Conservation (phyloP, 1,140 invertebrate genomes). For the Papilio helenus region DNA sequence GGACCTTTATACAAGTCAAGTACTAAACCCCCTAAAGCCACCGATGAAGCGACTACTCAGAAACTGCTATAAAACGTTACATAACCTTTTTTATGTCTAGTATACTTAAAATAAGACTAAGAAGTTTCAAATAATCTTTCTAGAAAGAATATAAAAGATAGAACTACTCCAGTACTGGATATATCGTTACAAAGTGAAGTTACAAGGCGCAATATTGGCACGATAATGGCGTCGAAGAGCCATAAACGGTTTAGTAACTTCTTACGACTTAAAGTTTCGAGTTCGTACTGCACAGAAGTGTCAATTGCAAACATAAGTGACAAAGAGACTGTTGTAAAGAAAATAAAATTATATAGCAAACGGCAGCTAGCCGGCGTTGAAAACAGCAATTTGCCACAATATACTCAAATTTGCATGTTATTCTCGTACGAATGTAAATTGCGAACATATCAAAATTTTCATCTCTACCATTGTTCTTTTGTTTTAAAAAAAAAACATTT, state of each 20-base stretch:
- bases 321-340: slow-evolving; percentile 29
- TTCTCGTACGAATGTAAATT: slow-evolving; percentile 28
- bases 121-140: not conserved
- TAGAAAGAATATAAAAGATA: slow-evolving; percentile 19
- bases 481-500: not conserved
- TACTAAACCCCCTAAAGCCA: too few species aligned
- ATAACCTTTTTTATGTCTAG: not conserved
- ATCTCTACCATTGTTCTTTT: not conserved
- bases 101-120: not conserved
- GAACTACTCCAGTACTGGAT: slow-evolving; percentile 19
- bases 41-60: too few species aligned
- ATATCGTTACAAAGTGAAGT: slow-evolving; percentile 27
- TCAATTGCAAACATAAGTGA: slow-evolving; percentile 35
- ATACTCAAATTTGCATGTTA: slow-evolving; percentile 31
- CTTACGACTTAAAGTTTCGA: slow-evolving; percentile 25
- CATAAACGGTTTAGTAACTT: slow-evolving; percentile 40
- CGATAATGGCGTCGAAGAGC: slow-evolving; percentile 29
- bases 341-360: slow-evolving; percentile 34
- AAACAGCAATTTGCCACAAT: slow-evolving; percentile 31
- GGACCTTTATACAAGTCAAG: too few species aligned
- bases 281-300: slow-evolving; percentile 24
- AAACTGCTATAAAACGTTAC: too few species aligned
- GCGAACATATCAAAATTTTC: slow-evolving; percentile 25
- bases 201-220: slow-evolving; percentile 24
- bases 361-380: slow-evolving; percentile 7